phyloP scores from a whole-genome alignment of 2,113 vertebrate genomes.

The Lathamus discolor region DNA sequence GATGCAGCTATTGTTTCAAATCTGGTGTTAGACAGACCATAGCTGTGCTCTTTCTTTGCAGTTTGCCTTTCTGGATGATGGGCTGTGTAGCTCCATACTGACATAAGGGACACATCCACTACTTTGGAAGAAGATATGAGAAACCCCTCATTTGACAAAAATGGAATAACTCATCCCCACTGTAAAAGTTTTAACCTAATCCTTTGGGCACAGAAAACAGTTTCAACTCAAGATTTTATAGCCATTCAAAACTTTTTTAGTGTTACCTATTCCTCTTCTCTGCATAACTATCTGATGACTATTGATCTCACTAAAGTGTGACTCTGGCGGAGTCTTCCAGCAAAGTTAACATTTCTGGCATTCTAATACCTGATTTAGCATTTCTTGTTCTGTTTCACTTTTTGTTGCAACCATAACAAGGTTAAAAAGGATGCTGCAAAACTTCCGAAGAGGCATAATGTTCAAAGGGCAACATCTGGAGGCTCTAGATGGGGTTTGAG shows the following conservation, averaged over 20 bases:
- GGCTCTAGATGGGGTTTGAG: not conserved
- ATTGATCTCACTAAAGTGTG: not conserved
- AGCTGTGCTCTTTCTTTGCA: not conserved
- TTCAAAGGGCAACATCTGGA: not conserved
- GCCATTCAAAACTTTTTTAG: not conserved
- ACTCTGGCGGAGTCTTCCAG: not conserved
- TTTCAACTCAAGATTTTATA: not conserved
- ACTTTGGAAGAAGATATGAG: constrained; percentile 24
- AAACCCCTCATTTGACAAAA: not conserved
- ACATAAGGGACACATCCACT: not conserved
- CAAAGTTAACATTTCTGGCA: not conserved
- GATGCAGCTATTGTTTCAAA: constrained; percentile 46
- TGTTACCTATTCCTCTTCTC: not conserved
- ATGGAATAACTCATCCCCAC: not conserved
- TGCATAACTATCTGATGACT: not conserved
- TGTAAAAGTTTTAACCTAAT: not conserved
- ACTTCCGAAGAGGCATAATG: not conserved
- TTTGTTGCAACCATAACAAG: not conserved
- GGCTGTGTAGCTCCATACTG: not conserved
- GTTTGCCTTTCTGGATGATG: not conserved
- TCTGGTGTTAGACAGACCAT: not conserved
- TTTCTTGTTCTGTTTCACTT: not conserved
- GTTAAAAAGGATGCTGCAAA: not conserved
- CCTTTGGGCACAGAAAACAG: not conserved
- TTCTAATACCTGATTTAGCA: not conserved